Base-by-base conservation (phyloP, 2,797 vertebrate species). In the Centropyge bicolor region DNA sequence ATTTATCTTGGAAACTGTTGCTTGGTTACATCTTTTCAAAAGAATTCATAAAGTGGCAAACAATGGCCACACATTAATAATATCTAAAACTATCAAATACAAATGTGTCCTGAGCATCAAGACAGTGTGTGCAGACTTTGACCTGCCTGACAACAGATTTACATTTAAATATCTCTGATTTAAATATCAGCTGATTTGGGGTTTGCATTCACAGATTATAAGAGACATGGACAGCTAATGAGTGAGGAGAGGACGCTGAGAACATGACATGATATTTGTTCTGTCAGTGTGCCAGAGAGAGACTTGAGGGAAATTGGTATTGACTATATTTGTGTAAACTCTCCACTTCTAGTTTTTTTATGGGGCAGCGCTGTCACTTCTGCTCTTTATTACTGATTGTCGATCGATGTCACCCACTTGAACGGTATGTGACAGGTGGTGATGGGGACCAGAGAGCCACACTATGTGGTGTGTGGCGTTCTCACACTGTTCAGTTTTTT, bases 401-500 rank as follows among this genome's bases (percentile, higher is more conserved):
- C 63, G 74, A 65, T 84, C 64, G 59, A 27, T 80, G 70, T 74
- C 62, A 36, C 14, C 38, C 60, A 43, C 54, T 80, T 75, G 52
- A 76, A 77, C 41, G n/a, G 2, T 48, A 60, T 67, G 52, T 80
- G 86, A 78, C 67, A 87, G 79, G 52, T 89, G 76, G 56, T 81
- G 64, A 81, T 67, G 56, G 67, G 35, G 59, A 82, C 36, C 76
- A 82, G 74, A 71, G 66, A 86, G 80, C 78, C 64, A 83, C 79
- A 84, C 70, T 59, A 60, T 83, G 60, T 65, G 36, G 22, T 46
- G 51, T 54, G 35, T 49, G 83, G 16, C 38, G 56, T 85, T 75
- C 64, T 80, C 81, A 81, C 79, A 74, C 74, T 51, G 48, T 75
- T 75, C 3, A 57, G 22, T 17, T 77, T 74, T 55, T 49, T n/a